Base-by-base conservation (phyloP, 2,113 vertebrate species). In the Gymnogyps californianus region DNA sequence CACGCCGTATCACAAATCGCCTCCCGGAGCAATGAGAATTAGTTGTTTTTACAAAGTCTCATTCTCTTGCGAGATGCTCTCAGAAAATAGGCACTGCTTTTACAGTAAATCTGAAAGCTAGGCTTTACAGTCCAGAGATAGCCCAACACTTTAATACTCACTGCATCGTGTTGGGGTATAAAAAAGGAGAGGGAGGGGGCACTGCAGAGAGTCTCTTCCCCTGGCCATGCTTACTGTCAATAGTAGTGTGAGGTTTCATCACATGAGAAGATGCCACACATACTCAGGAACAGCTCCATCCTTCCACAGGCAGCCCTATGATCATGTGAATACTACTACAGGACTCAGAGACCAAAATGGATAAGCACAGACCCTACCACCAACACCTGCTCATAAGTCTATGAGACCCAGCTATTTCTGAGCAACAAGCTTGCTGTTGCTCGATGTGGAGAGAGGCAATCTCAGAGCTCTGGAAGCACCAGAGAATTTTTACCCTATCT, bases 91-190 rank as follows among this genome's bases (percentile, higher is more conserved):
- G 29, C 16, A 12, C 42, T 7, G n/a, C 2, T 51, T 65, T 54
- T 40, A 31, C 54, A 40, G 46, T 11, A 40, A 29, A 47, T 13
- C 46, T 62, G 25, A 66, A 72, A 74, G 65, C 36, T 26, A 13
- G 49, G 28, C 58, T 64, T 59, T n/a, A 6, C 17, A 32, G 66
- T 8, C 31, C 52, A 31, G 44, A 58, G 55, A 54, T 55, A 66
- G 65, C 47, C 38, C 58, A 13, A 26, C 10, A 3, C 31, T 40
- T 71, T 2, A 16, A 5, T 10, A 67, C 40, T 20, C 55, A 3
- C 34, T 58, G 38, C 8, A 1, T 3, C 3, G 0, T 40, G 31
- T 2, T 16, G 47, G 61, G 34, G 17, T 5, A 28, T 21, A 16
- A 49, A n/a, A 31, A 24, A 55, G 32, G 42, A 58, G 13, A 19